These are phyloP conservation scores for Solea solea DNA, from an alignment of 2,113 vertebrate genomes.

Conservation along the genomic window DNA sequence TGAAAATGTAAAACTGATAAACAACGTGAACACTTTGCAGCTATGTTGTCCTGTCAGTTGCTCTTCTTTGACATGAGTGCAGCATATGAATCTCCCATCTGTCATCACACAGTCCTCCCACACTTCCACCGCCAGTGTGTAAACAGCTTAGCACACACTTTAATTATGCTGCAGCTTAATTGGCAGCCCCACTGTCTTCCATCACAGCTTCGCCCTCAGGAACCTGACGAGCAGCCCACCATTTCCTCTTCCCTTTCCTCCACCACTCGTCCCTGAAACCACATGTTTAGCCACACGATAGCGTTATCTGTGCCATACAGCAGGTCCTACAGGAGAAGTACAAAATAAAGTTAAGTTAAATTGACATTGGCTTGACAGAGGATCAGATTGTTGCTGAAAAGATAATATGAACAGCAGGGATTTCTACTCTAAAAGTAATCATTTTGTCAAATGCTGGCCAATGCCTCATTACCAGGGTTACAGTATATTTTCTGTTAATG, in stretches of 20 bases:
- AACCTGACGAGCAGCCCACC: conserved; percentile 84
- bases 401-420: background rate
- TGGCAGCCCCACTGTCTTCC: conserved; percentile 58
- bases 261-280: conserved; percentile 8
- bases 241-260: conserved; percentile 71
- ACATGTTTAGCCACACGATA: conserved; percentile 83
- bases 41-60: background rate
- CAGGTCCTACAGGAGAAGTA: conserved; percentile 84
- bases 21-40: background rate
- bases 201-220: conserved; percentile 86
- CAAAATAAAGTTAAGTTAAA: conserved; percentile 8
- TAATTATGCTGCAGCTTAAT: conserved; percentile 54
- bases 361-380: background rate
- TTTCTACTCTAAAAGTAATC: background rate
- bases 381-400: background rate
- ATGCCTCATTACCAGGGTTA: background rate
- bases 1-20: no score
- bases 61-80: conserved; percentile 26
- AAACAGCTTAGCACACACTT: conserved; percentile 46
- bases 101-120: conserved; percentile 40
- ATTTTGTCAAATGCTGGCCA: background rate
- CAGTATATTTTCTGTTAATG: no score
- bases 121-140: conserved; percentile 32
- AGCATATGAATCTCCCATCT: conserved; percentile 41
- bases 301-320: conserved; percentile 81